Conservation (phyloP, 2,113 vertebrate species). For the Polyodon spathula region DNA sequence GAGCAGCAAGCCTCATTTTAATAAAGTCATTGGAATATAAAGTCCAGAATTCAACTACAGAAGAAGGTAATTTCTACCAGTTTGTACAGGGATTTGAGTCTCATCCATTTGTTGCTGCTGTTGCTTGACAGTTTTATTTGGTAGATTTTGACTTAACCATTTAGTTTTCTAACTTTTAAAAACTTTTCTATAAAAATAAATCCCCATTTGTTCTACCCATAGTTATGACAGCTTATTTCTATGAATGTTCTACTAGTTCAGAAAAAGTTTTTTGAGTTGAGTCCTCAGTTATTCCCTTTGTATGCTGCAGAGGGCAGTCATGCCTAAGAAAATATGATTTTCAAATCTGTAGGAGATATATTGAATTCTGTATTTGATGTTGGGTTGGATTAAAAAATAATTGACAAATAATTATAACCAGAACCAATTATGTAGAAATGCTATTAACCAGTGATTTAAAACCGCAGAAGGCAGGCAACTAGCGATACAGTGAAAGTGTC, state of each 20-base stretch:
- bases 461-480: too few relatives aligned
- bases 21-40: constrained; percentile 75
- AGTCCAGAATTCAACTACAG: constrained; percentile 29
- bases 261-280: too few relatives aligned
- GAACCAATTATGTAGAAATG: too few relatives aligned
- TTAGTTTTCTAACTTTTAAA: background rate
- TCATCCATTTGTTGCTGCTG: too few relatives aligned
- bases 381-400: background rate
- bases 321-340: background rate
- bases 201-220: too few relatives aligned
- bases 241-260: too few relatives aligned
- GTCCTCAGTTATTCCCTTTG: background rate
- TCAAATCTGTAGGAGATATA: background rate
- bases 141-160: too few relatives aligned
- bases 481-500: too few relatives aligned
- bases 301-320: background rate
- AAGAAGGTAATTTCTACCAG: constrained; percentile 26
- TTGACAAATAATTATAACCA: too few relatives aligned
- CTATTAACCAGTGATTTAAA: too few relatives aligned
- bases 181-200: background rate
- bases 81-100: background rate
- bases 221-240: too few relatives aligned
- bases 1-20: constrained; percentile 67
- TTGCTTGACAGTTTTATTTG: background rate
- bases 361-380: background rate